phyloP scores from a whole-genome alignment of 2,888 invertebrate genomes.

The Napeogenes sylphis region DNA sequence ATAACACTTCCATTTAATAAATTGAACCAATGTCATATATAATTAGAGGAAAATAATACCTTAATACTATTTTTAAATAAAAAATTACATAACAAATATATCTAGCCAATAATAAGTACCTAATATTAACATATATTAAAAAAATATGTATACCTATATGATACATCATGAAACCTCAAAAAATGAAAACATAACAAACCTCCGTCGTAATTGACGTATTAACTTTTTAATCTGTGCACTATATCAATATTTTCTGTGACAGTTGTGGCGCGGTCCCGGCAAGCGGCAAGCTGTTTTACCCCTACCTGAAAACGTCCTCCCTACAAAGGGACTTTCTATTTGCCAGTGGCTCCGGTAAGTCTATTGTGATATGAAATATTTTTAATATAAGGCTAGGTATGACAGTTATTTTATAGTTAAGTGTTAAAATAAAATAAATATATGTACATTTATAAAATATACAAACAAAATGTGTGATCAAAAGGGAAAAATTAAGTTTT shows the following conservation, averaged over 20 bases:
- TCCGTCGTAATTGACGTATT: constrained; percentile 4
- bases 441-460: too few species aligned
- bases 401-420: constrained; percentile 1
- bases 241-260: constrained; percentile 34
- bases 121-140: too few species aligned
- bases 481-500: too few species aligned
- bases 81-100: neutral
- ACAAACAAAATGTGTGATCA: too few species aligned
- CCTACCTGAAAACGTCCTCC: constrained; percentile 78
- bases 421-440: neutral
- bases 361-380: constrained; percentile 16
- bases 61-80: neutral
- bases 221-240: constrained; percentile 5
- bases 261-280: constrained; percentile 53
- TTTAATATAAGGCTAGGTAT: constrained; percentile 3
- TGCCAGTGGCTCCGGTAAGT: constrained; percentile 77
- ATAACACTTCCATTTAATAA: too few species aligned
- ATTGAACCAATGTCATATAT: too few species aligned
- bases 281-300: constrained; percentile 78
- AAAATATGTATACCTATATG: too few species aligned
- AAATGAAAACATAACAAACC: neutral
- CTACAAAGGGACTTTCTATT: constrained; percentile 78
- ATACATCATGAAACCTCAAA: too few species aligned
- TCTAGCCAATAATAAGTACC: neutral
- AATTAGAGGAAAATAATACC: too few species aligned